Evolutionary conservation across 2,797 vertebrate genomes (phyloP).

Genomic region (Podarcis siculus): DNA sequence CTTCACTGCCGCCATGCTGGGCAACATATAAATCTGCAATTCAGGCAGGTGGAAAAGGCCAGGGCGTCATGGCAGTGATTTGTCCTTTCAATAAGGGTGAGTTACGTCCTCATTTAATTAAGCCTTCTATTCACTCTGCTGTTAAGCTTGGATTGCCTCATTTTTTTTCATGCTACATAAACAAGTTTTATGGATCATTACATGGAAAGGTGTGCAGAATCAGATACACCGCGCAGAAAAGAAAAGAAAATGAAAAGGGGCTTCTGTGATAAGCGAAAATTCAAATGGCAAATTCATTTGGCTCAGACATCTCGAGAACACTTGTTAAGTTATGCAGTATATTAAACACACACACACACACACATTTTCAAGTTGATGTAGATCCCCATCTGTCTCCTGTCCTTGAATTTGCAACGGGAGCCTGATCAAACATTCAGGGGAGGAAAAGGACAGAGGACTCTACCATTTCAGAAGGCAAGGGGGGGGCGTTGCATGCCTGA

Average conservation of each 20-base stretch:
- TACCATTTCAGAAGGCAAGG: not conserved
- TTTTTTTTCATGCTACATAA: conserved; percentile 56
- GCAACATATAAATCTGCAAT: conserved; percentile 33
- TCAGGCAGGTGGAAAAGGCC: conserved; percentile 42
- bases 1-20: not conserved
- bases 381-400: not conserved
- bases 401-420: not conserved
- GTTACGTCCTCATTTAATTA: conserved; percentile 61
- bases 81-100: conserved; percentile 55
- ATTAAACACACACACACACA: not conserved
- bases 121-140: conserved; percentile 50
- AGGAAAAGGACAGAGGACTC: not conserved
- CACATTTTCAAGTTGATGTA: conserved; percentile 5
- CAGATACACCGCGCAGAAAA: conserved; percentile 36
- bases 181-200: conserved; percentile 64
- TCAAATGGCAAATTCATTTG: conserved; percentile 50
- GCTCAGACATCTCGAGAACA: conserved; percentile 21
- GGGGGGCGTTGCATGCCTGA: not conserved
- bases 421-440: not conserved
- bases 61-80: conserved; percentile 41
- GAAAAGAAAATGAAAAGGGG: conserved; percentile 18
- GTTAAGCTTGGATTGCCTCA: conserved; percentile 53
- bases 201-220: conserved; percentile 56
- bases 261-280: conserved; percentile 18
- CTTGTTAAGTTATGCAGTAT: not conserved